Conservation (phyloP, 2,797 vertebrate genomes). For the Eulemur albifrons region DNA sequence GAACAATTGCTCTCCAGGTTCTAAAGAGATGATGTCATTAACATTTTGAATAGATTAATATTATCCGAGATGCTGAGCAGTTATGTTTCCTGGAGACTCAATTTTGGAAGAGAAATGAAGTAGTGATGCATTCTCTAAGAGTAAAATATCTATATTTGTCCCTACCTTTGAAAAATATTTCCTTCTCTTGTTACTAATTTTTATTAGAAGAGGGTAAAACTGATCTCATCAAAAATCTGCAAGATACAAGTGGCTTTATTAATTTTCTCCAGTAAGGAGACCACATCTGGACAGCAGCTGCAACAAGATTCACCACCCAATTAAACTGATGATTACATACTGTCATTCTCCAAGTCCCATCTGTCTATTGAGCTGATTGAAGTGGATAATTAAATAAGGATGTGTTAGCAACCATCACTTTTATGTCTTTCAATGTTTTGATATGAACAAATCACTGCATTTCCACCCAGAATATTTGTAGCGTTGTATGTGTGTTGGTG, state of each 20-base stretch:
- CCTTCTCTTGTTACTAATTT: background rate
- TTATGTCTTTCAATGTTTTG: slow-evolving; percentile 16
- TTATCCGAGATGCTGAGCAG: background rate
- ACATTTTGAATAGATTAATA: background rate
- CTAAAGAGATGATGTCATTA: background rate
- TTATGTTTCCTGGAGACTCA: background rate
- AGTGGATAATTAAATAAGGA: slow-evolving; percentile 55
- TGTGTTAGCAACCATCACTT: slow-evolving; percentile 32
- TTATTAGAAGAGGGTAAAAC: background rate
- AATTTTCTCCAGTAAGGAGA: slow-evolving; percentile 12
- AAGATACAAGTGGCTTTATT: slow-evolving; percentile 34
- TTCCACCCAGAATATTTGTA: background rate
- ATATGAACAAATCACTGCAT: background rate
- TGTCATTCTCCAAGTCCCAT: slow-evolving; percentile 50
- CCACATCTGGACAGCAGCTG: slow-evolving; percentile 56
- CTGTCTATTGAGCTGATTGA: slow-evolving; percentile 52
- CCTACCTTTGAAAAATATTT: background rate
- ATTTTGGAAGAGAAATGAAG: background rate
- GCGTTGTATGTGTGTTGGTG: background rate
- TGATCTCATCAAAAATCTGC: background rate
- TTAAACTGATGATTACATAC: slow-evolving; percentile 60
- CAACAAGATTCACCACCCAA: slow-evolving; percentile 39
- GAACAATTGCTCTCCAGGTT: background rate
- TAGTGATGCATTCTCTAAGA: background rate
- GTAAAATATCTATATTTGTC: background rate